Conservation (phyloP, 2,888 invertebrate genomes). For the Hyles lineata region DNA sequence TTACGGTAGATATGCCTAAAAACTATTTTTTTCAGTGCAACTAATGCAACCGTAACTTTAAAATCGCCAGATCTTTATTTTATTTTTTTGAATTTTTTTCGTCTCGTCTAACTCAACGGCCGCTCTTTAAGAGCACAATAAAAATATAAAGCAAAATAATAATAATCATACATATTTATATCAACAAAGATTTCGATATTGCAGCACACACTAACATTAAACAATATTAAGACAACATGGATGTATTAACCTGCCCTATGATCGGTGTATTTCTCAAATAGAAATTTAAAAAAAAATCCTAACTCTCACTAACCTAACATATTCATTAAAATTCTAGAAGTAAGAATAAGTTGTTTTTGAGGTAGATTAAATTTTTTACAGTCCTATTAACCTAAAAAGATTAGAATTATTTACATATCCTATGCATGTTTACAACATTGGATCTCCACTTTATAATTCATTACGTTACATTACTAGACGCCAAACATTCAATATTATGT, state of each 20-base stretch:
- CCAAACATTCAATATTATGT: slow-evolving; percentile 59
- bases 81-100: slow-evolving; percentile 33
- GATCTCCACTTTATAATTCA: slow-evolving; percentile 61
- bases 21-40: slow-evolving; percentile 48
- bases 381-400: slow-evolving; percentile 83
- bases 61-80: slow-evolving; percentile 60
- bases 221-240: slow-evolving; percentile 59
- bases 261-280: slow-evolving; percentile 69
- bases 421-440: slow-evolving; percentile 65
- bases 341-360: slow-evolving; percentile 82
- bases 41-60: slow-evolving; percentile 44
- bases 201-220: slow-evolving; percentile 74
- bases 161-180: slow-evolving; percentile 71
- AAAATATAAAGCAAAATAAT: slow-evolving; percentile 62
- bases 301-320: slow-evolving; percentile 79
- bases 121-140: slow-evolving; percentile 59
- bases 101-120: slow-evolving; percentile 48
- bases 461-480: slow-evolving; percentile 64
- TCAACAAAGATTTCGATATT: slow-evolving; percentile 72
- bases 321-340: slow-evolving; percentile 77
- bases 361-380: slow-evolving; percentile 85
- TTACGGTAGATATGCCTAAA: slow-evolving; percentile 53
- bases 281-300: slow-evolving; percentile 56
- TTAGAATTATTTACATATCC: slow-evolving; percentile 81
- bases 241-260: slow-evolving; percentile 58